Evolutionary conservation across 2,797 vertebrate species (phyloP), one percentile per base, ranked within the genome.

Genomic region (Sebastes kiyomatsui): DNA sequence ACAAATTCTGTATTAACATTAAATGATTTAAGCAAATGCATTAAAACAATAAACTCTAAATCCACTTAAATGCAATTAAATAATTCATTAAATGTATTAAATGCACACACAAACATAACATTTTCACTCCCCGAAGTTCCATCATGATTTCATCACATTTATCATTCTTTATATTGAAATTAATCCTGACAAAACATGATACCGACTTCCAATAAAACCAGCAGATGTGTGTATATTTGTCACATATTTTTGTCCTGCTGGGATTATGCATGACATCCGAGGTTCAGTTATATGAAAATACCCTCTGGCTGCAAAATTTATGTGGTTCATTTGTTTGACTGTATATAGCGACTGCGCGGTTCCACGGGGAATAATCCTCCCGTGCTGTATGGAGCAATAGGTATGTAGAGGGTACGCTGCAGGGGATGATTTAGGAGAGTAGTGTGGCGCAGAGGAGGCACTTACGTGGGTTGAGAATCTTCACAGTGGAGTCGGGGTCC

Each of bases 391-490:
- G 72, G 79, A 90, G 90, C 88, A 28, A 61, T 83, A 91, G 84
- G 93, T 90, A 93, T 89, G 88, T 46, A 85, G 87, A 77, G 83
- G 82, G 77, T 71, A 67, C 62, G 78, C 84, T 86, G 80, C 70
- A 46, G 79, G 76, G 73, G 77, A 78, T 92, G 91, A 92, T 93
- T 93, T 90, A 93, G 69, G 82, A 68, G 85, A 83, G 82, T 12
- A 6, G 70, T 56, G 92, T 62, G 90, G 83, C 72, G 59, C 74
- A 60, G 84, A 72, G 89, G 86, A 90, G 81, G 80, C 77, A 95
- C 99, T 97, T 97, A 99, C 99, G 97, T 88, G 99, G 98, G 94
- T 98, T 99, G 93, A 99, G 97, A 89, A 99, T 98, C 96, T 99
- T 99, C 90, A 99, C 96, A 20, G 96, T 93, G 87, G 99, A 99